Evolutionary conservation across 2,797 vertebrate species (phyloP).

Genomic region (Muscicapa striata): DNA sequence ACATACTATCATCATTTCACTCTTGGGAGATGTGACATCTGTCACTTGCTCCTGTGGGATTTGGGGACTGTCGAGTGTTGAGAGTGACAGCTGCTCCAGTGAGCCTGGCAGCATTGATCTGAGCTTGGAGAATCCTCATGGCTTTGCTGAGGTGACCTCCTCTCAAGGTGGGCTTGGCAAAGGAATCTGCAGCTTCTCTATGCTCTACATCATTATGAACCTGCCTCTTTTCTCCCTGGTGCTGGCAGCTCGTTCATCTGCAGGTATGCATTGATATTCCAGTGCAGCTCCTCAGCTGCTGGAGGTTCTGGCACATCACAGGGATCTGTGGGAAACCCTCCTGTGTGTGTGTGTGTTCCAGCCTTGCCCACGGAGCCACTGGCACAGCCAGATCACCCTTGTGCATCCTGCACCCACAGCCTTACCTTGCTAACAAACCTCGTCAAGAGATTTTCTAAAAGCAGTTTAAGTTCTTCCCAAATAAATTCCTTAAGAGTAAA

Average conservation of each 20-base stretch:
- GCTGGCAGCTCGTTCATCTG: not conserved
- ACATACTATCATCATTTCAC: not conserved
- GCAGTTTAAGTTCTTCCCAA: not conserved
- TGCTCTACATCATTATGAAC: accelerated
- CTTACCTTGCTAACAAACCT: not conserved
- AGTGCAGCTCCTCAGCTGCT: not conserved
- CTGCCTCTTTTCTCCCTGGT: not conserved
- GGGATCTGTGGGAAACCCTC: not conserved
- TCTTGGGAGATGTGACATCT: not conserved
- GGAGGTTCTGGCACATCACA: not conserved
- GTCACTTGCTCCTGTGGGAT: not conserved
- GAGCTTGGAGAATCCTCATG: not conserved
- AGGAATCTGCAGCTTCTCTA: not conserved
- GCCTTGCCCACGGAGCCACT: not conserved
- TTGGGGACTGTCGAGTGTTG: not conserved
- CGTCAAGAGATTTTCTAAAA: not conserved
- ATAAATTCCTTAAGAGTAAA: not conserved
- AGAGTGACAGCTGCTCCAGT: not conserved
- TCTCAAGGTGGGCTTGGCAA: not conserved
- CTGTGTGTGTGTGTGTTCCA: not conserved
- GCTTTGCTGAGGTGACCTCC: not conserved
- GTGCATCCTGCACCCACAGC: not conserved
- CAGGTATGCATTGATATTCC: not conserved
- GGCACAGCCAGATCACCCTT: not conserved
- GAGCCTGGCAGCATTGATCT: not conserved